phyloP scores from a whole-genome alignment of 1,140 invertebrate genomes.

The Drosophila truncata region DNA sequence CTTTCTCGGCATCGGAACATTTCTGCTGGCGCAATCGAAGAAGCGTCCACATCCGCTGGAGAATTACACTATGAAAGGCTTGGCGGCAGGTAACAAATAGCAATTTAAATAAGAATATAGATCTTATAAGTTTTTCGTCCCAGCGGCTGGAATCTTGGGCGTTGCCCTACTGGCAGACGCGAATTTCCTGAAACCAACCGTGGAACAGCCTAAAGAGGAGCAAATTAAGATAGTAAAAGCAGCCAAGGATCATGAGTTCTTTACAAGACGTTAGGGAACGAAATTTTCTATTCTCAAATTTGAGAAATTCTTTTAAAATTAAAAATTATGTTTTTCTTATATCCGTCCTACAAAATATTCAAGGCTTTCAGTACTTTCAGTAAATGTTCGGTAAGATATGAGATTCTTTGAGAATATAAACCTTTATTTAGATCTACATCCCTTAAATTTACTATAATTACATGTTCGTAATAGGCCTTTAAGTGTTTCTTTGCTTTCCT shows the following conservation, averaged over 20 bases:
- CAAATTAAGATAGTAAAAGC: constrained; percentile 12
- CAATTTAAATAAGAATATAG: not conserved
- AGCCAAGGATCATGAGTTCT: constrained; percentile 53
- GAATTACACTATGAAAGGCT: constrained; percentile 63
- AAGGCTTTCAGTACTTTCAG: not conserved
- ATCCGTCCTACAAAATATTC: not conserved
- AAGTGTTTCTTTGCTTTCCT: not conserved
- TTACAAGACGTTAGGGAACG: constrained; percentile 46
- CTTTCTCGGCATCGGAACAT: constrained; percentile 65
- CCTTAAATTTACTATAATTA: not conserved
- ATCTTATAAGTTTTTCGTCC: not conserved
- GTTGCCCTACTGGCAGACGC: constrained; percentile 68
- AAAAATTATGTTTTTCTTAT: not conserved
- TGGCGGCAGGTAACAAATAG: constrained; percentile 53
- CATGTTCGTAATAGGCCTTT: not conserved
- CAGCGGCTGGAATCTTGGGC: constrained; percentile 56
- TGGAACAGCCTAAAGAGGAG: constrained; percentile 24
- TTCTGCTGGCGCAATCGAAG: constrained; percentile 58
- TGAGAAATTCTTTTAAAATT: not conserved
- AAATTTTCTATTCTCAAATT: not conserved
- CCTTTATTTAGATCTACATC: constrained; percentile 4
- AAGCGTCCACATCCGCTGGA: constrained; percentile 49
- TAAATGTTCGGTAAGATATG: not conserved
- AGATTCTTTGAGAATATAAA: not conserved
- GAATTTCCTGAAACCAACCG: constrained; percentile 54